Conservation (phyloP, 53 echinoderm and acorn worm species). For the Temnopleurus reevesii region DNA sequence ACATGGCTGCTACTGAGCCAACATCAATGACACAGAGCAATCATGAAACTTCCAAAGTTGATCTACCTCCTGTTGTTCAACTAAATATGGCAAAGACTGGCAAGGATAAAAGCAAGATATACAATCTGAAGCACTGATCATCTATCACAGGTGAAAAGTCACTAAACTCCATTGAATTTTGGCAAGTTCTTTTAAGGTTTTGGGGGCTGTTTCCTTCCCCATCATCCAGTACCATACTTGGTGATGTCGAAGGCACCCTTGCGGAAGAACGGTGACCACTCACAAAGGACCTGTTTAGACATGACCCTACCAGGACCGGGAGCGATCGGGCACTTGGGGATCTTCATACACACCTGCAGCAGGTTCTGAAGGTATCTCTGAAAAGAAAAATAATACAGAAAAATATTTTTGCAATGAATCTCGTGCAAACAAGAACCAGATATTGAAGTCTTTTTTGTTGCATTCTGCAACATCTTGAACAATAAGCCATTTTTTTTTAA, state of each 20-base stretch:
- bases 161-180: not conserved
- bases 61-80: not conserved
- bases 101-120: not conserved
- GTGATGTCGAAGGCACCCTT: constrained; percentile 94
- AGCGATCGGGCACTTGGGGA: constrained; percentile 78
- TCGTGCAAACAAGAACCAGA: no score
- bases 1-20: not conserved
- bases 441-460: no score
- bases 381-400: not conserved
- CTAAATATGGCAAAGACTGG: not conserved
- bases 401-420: no score
- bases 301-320: constrained; percentile 85
- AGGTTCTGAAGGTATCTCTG: constrained; percentile 89
- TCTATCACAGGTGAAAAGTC: not conserved
- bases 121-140: not conserved
- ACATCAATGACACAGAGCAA: not conserved
- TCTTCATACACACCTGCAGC: constrained; percentile 74
- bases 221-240: constrained; percentile 86
- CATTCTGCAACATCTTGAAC: no score
- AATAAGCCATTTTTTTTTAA: no score
- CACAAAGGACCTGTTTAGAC: constrained; percentile 92
- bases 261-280: constrained; percentile 93
- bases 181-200: constrained; percentile 24
- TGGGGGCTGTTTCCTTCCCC: not conserved
- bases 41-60: not conserved